phyloP scores from a whole-genome alignment of 2,113 vertebrate species.

The Pipra filicauda region DNA sequence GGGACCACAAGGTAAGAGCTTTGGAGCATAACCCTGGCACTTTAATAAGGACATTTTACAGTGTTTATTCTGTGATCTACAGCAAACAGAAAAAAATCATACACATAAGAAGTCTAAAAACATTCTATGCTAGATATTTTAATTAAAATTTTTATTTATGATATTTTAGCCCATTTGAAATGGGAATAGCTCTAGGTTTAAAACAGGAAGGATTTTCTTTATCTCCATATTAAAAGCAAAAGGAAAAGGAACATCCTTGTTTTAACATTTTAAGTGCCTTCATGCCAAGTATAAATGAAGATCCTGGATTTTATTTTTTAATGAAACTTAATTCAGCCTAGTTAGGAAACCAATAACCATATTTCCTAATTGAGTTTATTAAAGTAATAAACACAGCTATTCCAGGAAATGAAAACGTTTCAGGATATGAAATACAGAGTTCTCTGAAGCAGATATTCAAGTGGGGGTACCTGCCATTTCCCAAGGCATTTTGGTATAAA shows the following conservation, averaged over 20 bases:
- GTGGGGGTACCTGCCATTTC: background rate
- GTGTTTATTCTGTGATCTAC: background rate
- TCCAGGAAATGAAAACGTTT: conserved; percentile 47
- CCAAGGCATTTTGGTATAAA: background rate
- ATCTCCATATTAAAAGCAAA: background rate
- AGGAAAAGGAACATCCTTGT: background rate
- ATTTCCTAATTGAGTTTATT: conserved; percentile 57
- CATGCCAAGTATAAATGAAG: background rate
- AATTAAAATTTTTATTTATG: conserved; percentile 61
- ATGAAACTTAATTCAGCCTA: conserved; percentile 48
- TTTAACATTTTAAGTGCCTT: conserved; percentile 31
- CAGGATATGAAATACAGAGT: conserved; percentile 9
- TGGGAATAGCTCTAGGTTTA: background rate
- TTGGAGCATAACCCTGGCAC: background rate
- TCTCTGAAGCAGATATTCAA: background rate
- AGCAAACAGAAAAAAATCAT: background rate
- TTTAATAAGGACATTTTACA: background rate
- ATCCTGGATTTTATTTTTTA: conserved; percentile 44
- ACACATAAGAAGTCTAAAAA: background rate
- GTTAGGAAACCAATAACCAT: conserved; percentile 48
- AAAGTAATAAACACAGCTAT: conserved; percentile 56
- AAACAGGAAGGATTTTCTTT: background rate
- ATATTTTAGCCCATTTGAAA: background rate
- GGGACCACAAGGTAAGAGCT: background rate
- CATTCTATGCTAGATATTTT: background rate